Percentiles rank a stretch among this genome's conserved stretches.
phyloP scores from a whole-genome alignment of 53 echinoderm and acorn worm species.

The Temnopleurus reevesii region DNA sequence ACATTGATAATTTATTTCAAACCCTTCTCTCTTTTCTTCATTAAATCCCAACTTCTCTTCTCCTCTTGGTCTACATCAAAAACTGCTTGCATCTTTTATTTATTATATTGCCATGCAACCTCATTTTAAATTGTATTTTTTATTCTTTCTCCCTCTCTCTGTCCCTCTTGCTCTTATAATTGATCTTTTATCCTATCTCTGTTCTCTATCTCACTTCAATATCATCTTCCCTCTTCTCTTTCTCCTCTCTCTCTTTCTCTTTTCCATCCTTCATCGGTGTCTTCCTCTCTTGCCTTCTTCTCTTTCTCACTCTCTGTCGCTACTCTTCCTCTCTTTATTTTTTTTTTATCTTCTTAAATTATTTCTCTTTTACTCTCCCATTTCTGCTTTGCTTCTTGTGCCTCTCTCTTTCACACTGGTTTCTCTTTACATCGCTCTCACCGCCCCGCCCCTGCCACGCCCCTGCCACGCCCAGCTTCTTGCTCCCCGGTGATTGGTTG shows the following conservation, averaged over 20 bases:
- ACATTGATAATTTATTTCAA: slow-evolving; percentile 12
- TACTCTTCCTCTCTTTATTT: neutral
- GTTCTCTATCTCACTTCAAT: neutral
- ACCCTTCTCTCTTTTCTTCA: neutral
- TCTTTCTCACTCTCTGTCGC: neutral
- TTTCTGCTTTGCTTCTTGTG: neutral
- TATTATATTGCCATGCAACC: neutral
- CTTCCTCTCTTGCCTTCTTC: neutral
- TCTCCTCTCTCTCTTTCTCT: neutral
- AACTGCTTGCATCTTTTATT: neutral
- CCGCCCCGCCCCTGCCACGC: neutral
- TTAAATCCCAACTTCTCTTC: neutral
- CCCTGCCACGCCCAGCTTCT: neutral
- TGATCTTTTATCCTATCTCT: neutral
- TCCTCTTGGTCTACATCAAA: neutral
- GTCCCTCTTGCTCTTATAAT: neutral
- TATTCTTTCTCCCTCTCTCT: neutral
- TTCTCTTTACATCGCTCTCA: neutral
- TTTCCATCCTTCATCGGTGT: neutral
- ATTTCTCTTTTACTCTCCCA: neutral
- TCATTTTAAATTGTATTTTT: neutral
- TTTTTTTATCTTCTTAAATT: no score
- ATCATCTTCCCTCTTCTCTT: neutral
- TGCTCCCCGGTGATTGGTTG: neutral
- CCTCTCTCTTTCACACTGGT: neutral